Evolutionary conservation across 2,888 invertebrate genomes (phyloP), one percentile per base, ranked within the genome.

Genomic region (Microctonus aethiopoides): DNA sequence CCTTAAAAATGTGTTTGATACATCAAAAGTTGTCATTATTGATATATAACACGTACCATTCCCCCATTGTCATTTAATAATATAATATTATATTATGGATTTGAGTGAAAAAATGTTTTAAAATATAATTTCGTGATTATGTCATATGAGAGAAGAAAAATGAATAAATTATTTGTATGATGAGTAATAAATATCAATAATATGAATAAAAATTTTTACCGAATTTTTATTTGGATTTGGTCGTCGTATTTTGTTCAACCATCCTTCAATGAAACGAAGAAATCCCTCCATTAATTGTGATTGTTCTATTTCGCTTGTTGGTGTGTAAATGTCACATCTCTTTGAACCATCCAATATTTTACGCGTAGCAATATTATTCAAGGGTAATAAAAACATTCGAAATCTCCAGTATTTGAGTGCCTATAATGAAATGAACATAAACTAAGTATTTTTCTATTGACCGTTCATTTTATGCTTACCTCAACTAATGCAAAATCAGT

Each of bases 391-490:
- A 75, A 96, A 93, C 76, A 98, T 94, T 57, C 98, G 91, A 84
- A 96, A 95, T 71, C 98, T 91, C 96, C 96, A 97, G 84, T 94
- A 96, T 86, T 96, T 96, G 29, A 95, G 87, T 11, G 92, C 90
- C 95, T 95, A 83, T 11, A 1, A 46, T 85, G 87, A 80, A 36
- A 54, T 6, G 41, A 75, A 72, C n/a, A n/a, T n/a, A n/a, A n/a
- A n/a, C n/a, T n/a, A n/a, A n/a, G n/a, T n/a, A n/a, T 22, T 34
- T 59, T 71, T 71, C 60, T 65, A 52, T 34, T 11, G 39, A 20
- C 36, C 5, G 65, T 10, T 65, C 62, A 39, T 26, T 24, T 54
- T 52, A 11, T 11, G 32, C 81, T 84, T 86, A 96, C 96, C 89
- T 97, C 96, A 73, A 92, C 93, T 32, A 97, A 88, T 34, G 92